phyloP scores from a whole-genome alignment of 2,113 vertebrate genomes.

The Petrocephalus microphthalmus region DNA sequence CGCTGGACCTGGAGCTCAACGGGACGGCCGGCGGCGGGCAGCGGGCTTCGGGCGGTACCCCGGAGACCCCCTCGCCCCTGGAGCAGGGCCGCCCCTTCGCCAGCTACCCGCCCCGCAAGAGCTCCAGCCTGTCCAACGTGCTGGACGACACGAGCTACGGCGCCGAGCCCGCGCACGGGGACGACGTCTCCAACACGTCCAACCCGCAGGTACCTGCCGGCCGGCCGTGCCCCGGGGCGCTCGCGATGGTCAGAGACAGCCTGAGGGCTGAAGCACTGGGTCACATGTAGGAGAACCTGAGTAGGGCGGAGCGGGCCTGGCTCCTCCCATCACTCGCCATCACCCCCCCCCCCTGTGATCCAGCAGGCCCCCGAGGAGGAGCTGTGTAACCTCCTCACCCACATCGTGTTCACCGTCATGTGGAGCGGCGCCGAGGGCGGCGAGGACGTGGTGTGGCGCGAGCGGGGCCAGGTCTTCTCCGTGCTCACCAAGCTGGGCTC shows the following conservation, averaged over 20 bases:
- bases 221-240: neutral
- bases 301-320: neutral
- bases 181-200: constrained; percentile 82
- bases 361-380: constrained; percentile 92
- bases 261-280: neutral
- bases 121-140: constrained; percentile 92
- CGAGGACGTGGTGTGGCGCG: constrained; percentile 78
- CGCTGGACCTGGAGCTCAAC: constrained; percentile 75
- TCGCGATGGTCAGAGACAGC: no score
- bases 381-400: constrained; percentile 91
- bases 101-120: constrained; percentile 67
- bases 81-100: constrained; percentile 76
- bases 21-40: constrained; percentile 40
- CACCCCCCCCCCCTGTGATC: neutral
- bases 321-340: neutral
- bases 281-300: neutral
- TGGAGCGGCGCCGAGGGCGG: constrained; percentile 79
- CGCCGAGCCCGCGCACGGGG: constrained; percentile 70
- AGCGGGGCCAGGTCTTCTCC: constrained; percentile 90
- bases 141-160: constrained; percentile 83
- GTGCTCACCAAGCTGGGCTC: constrained; percentile 92
- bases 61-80: constrained; percentile 75
- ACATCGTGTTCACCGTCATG: constrained; percentile 84
- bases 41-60: constrained; percentile 68
- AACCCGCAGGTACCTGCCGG: constrained; percentile 77